phyloP scores from a whole-genome alignment of 1,140 invertebrate genomes.

The Papilio polyxenes region DNA sequence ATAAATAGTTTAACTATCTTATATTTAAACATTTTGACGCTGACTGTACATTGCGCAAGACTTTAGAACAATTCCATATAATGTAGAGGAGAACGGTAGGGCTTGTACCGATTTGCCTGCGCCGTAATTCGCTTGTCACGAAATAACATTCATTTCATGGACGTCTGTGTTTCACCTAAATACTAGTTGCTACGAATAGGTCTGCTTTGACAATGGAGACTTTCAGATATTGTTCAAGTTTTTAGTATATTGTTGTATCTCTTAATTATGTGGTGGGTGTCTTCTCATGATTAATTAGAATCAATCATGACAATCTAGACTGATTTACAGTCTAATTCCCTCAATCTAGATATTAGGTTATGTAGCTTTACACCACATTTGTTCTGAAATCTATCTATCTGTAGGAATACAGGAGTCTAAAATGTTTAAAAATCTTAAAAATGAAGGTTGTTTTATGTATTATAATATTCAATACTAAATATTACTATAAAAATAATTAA shows the following conservation, averaged over 20 bases:
- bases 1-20: not conserved
- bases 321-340: no score
- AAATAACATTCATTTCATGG: slow-evolving; percentile 13
- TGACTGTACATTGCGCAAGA: slow-evolving; percentile 15
- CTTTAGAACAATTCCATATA: slow-evolving; percentile 20
- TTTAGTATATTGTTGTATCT: no score
- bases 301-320: no score
- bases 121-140: slow-evolving; percentile 22
- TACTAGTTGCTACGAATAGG: not conserved
- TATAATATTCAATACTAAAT: no score
- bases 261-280: no score
- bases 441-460: no score
- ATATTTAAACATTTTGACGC: not conserved
- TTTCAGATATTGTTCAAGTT: not conserved
- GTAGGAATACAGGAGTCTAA: no score
- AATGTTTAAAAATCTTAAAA: no score
- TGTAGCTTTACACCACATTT: no score
- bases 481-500: not conserved
- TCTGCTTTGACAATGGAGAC: not conserved
- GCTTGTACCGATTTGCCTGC: slow-evolving; percentile 9
- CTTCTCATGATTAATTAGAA: no score
- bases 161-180: slow-evolving; percentile 7
- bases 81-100: slow-evolving; percentile 9
- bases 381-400: no score
- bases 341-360: no score